Conservation (phyloP, 2,888 invertebrate genomes). For the Mimachlamys varia region DNA sequence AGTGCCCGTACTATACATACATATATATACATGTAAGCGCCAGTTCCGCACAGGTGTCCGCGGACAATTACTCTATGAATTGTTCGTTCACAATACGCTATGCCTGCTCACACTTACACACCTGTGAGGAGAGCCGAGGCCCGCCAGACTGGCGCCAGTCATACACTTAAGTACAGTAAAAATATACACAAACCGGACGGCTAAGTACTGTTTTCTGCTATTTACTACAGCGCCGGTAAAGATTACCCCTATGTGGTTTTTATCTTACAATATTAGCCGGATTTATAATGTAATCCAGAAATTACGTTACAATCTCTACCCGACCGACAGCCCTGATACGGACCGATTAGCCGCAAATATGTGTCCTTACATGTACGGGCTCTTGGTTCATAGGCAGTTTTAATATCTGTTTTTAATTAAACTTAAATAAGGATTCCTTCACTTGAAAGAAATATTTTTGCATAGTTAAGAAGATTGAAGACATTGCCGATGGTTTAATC, state of each 20-base stretch:
- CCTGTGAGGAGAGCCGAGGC: constrained; percentile 66
- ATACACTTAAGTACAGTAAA: constrained; percentile 51
- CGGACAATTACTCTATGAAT: constrained; percentile 26
- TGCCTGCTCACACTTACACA: constrained; percentile 24
- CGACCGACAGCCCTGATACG: neutral
- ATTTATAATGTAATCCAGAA: constrained; percentile 31
- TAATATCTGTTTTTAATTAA: neutral
- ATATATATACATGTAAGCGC: constrained; percentile 31
- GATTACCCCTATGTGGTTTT: constrained; percentile 7
- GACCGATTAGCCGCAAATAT: neutral
- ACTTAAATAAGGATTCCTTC: neutral
- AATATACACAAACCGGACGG: constrained; percentile 14
- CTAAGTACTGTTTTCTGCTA: constrained; percentile 28
- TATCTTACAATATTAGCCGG: constrained; percentile 36
- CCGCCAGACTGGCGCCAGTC: constrained; percentile 69
- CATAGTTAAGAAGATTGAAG: constrained; percentile 1
- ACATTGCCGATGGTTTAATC: neutral
- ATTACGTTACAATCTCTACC: constrained; percentile 26
- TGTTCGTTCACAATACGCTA: constrained; percentile 29
- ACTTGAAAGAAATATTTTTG: neutral
- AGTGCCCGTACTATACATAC: constrained; percentile 21
- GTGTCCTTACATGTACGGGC: neutral
- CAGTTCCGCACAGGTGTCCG: constrained; percentile 31
- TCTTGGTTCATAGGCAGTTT: neutral
- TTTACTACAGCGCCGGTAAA: neutral